These are phyloP conservation scores for Arion vulgaris DNA, from an alignment of 1,140 invertebrate genomes.

Conservation along the genomic window DNA sequence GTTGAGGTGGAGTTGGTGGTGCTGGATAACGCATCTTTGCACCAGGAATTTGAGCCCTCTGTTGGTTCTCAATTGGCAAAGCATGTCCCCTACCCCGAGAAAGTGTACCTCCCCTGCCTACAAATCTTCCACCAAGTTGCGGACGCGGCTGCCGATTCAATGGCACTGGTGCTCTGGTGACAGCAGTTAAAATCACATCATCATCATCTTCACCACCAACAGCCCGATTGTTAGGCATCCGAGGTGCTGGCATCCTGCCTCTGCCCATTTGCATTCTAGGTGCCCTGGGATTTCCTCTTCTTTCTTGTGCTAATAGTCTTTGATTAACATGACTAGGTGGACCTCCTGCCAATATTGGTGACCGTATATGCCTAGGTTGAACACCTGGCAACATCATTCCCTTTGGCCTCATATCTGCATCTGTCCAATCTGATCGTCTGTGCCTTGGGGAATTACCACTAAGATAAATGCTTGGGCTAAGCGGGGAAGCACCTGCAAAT, in stretches of 20 bases:
- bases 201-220: constrained; percentile 25
- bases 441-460: constrained; percentile 33
- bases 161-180: background rate
- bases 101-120: background rate
- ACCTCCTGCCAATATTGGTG: no score
- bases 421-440: constrained; percentile 19
- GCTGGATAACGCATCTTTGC: background rate
- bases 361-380: background rate
- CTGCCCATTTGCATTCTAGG: background rate
- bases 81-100: background rate
- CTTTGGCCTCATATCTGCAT: constrained; percentile 26
- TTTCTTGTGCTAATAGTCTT: background rate
- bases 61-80: background rate
- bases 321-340: background rate
- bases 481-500: background rate
- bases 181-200: constrained; percentile 39
- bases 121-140: background rate
- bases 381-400: background rate
- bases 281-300: background rate
- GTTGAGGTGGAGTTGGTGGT: background rate
- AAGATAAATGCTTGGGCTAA: constrained; percentile 36
- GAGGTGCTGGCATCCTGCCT: background rate
- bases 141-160: background rate
- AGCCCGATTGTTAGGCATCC: background rate
- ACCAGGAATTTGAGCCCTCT: background rate